Conservation (phyloP, 2,797 vertebrate species). For the Chaetophractus vellerosus region DNA sequence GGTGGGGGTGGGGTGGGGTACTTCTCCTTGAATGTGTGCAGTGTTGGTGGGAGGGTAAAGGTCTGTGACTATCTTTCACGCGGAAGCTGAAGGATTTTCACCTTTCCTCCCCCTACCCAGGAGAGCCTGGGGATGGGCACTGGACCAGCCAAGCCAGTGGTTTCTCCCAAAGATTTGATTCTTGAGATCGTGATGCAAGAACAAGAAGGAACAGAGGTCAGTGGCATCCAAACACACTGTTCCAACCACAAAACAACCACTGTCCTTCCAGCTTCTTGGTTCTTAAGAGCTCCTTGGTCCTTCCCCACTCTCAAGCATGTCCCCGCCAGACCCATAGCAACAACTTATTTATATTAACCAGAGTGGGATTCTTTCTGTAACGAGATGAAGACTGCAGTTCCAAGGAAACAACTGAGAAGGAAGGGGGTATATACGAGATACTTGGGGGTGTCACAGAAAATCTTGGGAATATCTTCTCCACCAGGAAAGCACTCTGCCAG, state of each 20-base stretch:
- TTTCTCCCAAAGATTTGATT: conserved; percentile 12
- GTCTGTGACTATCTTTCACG: background rate
- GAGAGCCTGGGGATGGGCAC: background rate
- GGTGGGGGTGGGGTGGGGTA: no score
- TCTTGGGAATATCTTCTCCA: background rate
- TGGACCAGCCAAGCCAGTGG: background rate
- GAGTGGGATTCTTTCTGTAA: background rate
- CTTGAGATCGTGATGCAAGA: background rate
- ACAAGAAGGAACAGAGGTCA: background rate
- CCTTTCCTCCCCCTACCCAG: background rate
- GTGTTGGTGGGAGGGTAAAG: background rate
- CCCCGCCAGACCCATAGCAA: background rate
- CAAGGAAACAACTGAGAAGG: conserved; percentile 31
- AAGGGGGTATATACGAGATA: background rate
- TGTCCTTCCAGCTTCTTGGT: background rate
- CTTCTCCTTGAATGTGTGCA: background rate
- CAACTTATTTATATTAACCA: background rate
- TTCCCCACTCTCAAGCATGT: background rate
- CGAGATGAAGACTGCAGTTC: background rate
- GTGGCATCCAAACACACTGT: background rate
- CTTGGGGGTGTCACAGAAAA: background rate
- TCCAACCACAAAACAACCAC: background rate
- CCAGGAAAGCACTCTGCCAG: background rate
- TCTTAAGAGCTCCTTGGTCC: background rate
- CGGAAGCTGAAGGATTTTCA: background rate